Percentiles rank a stretch among this genome's conserved stretches.
Evolutionary conservation across 2,797 vertebrate species (phyloP).

Genomic region (Telmatherina bonti): DNA sequence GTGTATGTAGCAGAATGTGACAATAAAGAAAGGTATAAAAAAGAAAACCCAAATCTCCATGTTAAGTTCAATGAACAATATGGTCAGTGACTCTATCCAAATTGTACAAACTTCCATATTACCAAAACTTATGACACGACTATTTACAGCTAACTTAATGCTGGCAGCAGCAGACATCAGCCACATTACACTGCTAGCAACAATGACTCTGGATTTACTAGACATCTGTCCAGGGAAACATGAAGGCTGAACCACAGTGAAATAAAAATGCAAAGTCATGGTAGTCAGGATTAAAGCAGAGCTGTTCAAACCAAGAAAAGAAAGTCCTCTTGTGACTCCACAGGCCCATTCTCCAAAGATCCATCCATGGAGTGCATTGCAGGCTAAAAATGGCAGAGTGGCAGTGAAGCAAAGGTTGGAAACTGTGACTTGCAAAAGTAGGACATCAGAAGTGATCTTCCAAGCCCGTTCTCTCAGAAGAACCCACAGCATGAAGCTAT

Average conservation of each 20-base stretch:
- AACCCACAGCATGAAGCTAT: conserved; percentile 17
- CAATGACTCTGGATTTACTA: neutral
- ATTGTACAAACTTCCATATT: neutral
- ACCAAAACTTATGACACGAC: fast-evolving
- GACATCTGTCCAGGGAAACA: neutral
- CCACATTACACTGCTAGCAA: neutral
- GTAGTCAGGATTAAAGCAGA: neutral
- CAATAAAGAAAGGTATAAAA: conserved; percentile 4
- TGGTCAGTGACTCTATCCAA: fast-evolving
- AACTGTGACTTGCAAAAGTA: conserved; percentile 15
- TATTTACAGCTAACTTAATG: neutral
- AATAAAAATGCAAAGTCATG: conserved; percentile 1
- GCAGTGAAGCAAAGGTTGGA: conserved; percentile 16
- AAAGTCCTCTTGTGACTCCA: neutral
- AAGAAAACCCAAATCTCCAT: neutral
- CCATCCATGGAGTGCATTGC: neutral
- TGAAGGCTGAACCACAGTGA: neutral
- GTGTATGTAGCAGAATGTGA: neutral
- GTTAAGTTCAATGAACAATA: fast-evolving
- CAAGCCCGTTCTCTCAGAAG: conserved; percentile 3
- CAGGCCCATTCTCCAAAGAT: neutral
- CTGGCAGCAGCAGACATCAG: neutral
- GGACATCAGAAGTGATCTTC: conserved; percentile 5
- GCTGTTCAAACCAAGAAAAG: neutral
- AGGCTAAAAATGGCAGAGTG: neutral